Evolutionary conservation across 2,797 vertebrate genomes (phyloP).

Genomic region (Cichlasoma orientale): DNA sequence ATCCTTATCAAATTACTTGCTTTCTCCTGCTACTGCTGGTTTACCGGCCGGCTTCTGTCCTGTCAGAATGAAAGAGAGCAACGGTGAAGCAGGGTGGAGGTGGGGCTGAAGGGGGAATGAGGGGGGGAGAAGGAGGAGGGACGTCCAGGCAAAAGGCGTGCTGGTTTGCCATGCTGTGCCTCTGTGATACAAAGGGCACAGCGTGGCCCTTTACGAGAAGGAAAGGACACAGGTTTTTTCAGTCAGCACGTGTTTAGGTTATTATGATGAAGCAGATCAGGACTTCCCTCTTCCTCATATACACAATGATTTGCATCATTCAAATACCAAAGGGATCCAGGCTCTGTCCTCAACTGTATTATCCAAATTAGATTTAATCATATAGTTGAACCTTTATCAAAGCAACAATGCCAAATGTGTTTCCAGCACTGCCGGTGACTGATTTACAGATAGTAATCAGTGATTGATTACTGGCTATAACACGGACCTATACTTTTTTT

Average conservation of each 20-base stretch:
- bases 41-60: slow-evolving; percentile 60
- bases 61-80: slow-evolving; percentile 52
- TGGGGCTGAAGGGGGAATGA: slow-evolving; percentile 30
- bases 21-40: slow-evolving; percentile 37
- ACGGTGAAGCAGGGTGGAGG: slow-evolving; percentile 58
- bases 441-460: slow-evolving; percentile 54
- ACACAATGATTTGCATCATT: slow-evolving; percentile 43
- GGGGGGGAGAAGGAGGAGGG: slow-evolving; percentile 38
- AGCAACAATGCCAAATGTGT: slow-evolving; percentile 6
- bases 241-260: neutral
- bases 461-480: neutral
- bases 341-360: slow-evolving; percentile 4
- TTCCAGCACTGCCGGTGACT: slow-evolving; percentile 34
- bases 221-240: neutral
- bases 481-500: neutral
- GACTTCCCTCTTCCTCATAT: slow-evolving; percentile 8
- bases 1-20: slow-evolving; percentile 34
- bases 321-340: neutral
- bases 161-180: slow-evolving; percentile 13
- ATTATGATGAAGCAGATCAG: neutral
- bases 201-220: neutral
- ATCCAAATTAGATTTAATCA: slow-evolving; percentile 27
- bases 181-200: slow-evolving; percentile 8
- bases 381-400: slow-evolving; percentile 15
- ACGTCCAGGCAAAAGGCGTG: slow-evolving; percentile 22